Evolutionary conservation across 2,888 invertebrate genomes (phyloP).

Genomic region (Spisula solida): DNA sequence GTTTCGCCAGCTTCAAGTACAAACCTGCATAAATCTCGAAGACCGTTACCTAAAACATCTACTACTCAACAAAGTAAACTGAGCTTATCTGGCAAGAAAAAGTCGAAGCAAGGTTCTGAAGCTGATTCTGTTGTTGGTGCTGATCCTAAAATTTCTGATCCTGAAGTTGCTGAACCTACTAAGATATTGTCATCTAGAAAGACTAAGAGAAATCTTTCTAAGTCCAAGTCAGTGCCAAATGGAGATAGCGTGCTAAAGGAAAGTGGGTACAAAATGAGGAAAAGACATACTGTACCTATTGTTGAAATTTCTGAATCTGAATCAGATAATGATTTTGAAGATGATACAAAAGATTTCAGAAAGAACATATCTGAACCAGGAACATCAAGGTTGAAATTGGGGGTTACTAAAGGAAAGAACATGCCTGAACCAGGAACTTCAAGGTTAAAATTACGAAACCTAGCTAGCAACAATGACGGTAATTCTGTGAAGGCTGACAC

Average conservation of each 20-base stretch:
- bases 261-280: conserved; percentile 45
- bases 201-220: conserved; percentile 1
- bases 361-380: not conserved
- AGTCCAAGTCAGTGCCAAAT: conserved; percentile 8
- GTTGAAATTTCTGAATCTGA: conserved; percentile 34
- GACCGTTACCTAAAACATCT: not conserved
- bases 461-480: not conserved
- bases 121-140: not conserved
- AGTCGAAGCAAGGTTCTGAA: not conserved
- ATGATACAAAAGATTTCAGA: not conserved
- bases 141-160: conserved; percentile 26
- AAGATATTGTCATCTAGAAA: not conserved
- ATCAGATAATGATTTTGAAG: conserved; percentile 46
- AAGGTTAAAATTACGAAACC: not conserved
- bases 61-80: conserved; percentile 11
- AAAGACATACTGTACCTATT: conserved; percentile 50
- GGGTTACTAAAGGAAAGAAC: not conserved
- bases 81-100: conserved; percentile 27
- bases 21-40: not conserved
- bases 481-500: not conserved
- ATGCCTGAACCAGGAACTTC: not conserved
- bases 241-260: not conserved
- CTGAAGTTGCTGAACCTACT: conserved; percentile 6
- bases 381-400: not conserved
- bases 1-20: not conserved